Conservation (phyloP, 2,888 invertebrate genomes). For the Meiosimyza decipiens region DNA sequence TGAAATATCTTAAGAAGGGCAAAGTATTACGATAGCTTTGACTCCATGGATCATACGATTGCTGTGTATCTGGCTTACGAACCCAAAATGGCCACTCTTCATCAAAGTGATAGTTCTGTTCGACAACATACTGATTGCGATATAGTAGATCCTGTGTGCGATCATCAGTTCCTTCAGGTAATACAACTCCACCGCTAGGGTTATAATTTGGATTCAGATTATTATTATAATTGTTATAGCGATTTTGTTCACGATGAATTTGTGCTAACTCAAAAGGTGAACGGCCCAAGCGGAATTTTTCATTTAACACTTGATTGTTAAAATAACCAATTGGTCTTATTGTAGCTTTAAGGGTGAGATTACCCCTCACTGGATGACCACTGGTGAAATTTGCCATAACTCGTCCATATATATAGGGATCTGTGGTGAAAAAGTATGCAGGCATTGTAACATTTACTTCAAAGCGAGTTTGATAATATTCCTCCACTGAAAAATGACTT, state of each 20-base stretch:
- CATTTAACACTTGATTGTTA: constrained; percentile 70
- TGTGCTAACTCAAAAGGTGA: constrained; percentile 55
- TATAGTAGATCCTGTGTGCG: constrained; percentile 59
- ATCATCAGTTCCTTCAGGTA: constrained; percentile 44
- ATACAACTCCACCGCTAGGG: constrained; percentile 41
- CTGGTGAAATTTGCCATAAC: constrained; percentile 96
- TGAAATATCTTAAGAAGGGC: constrained; percentile 83
- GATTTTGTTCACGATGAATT: constrained; percentile 45
- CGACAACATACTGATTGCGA: constrained; percentile 72
- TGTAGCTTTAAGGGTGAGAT: constrained; percentile 86
- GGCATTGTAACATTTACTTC: constrained; percentile 97
- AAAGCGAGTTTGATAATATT: constrained; percentile 94
- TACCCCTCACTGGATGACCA: constrained; percentile 89
- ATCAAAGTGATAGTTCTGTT: constrained; percentile 82
- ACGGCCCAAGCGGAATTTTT: constrained; percentile 68
- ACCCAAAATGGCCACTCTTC: constrained; percentile 87
- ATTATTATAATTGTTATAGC: constrained; percentile 53
- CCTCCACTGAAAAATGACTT: constrained; percentile 87
- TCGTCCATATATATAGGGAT: constrained; percentile 83
- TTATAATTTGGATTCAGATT: constrained; percentile 47
- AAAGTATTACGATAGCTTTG: constrained; percentile 70
- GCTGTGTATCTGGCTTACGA: constrained; percentile 71
- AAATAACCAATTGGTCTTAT: constrained; percentile 76
- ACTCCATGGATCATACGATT: constrained; percentile 59
- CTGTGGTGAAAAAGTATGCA: constrained; percentile 90